Base-by-base conservation (phyloP, 2,888 invertebrate genomes). In the Dioctria rufipes region DNA sequence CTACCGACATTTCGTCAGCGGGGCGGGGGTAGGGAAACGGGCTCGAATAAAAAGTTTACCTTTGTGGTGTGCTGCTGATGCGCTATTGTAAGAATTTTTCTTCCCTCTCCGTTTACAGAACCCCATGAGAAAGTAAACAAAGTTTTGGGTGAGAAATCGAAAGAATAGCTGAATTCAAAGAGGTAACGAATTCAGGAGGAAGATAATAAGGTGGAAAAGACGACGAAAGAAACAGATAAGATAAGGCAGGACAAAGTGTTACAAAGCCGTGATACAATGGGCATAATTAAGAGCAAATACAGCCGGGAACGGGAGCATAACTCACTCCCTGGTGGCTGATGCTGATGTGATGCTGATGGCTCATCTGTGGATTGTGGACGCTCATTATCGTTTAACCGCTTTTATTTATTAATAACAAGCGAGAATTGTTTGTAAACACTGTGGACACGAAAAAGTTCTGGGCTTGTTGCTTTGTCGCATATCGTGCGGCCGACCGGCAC, bases 231-330 rank as follows among this genome's bases (percentile, higher is more conserved):
- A 13, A 42, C 66, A 65, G 9, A 43, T 9, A 13, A 51, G 69
- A 69, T 69, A 69, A 69, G 69, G 39, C 39, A 54, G 49, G 69
- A 69, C 69, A 69, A 69, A 69, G 69, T 69, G 69, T 11, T 69
- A 69, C 69, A 69, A 54, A 54, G 37, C 51, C 37, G 51, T 37
- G 69, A 39, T 51, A 69, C 69, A 69, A 69, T 69, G 69, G 69
- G 13, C 6, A 69, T 69, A 69, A 69, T 69, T 69, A 69, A 51
- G 69, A 69, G 69, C 69, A 69, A 69, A 69, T 25, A 69, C 51
- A 49, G 69, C 25, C 69, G 69, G 69, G 69, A 69, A 69, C 69
- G 69, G 69, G 69, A 69, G 69, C 69, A 69, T 69, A 69, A 69
- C 69, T 69, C 51, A 69, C 51, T 39, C 9, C 25, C 37, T 40